Base-by-base conservation (phyloP, 2,113 vertebrate species). In the Dasyornis broadbenti region DNA sequence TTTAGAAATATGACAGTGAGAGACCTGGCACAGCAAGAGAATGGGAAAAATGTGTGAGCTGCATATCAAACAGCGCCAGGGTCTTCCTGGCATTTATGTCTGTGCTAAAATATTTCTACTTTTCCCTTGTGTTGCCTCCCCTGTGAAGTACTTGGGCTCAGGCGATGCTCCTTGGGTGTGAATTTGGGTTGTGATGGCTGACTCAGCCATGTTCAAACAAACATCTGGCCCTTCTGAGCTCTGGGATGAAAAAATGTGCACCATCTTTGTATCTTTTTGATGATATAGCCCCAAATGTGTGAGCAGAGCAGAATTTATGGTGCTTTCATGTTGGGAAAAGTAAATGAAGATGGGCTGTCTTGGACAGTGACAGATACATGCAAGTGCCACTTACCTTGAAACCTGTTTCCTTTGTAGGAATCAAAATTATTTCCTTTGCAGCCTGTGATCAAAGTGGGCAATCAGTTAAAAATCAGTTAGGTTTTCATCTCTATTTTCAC, bases 361-460 rank as follows among this genome's bases (percentile, higher is more conserved):
- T 83, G 44, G 31, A 18, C 30, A 40, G 31, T 72, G 59, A 73
- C 22, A 71, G 53, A 35, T 21, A 9, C 4, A 3, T 70, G 26
- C 13, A 39, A 40, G 13, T 39, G 13, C 11, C 0, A 0, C 47
- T 71, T 60, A 6, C 18, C 23, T 71, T 2, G 4, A 82, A 93
- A 59, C 2, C 6, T 5, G 0, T 50, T 76, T 80, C 13, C 26
- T 70, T 70, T 70, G 40, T 19, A 57, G 50, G 15, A 24, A n/a
- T 4, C 8, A 30, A 31, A 13, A 11, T 15, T 60, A 21, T 24
- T 31, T 73, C 47, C 39, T 53, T 11, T 1, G 1, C 8, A 69
- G 7, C 20, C 56, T 78, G 5, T 37, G 77, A 82, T 49, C 47
- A 79, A 59, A 82, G 20, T 35, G 31, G 21, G 6, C 26, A 61